Percentiles rank a stretch among this genome's conserved stretches.
phyloP scores from a whole-genome alignment of 2,113 vertebrate species.

The Origma solitaria region DNA sequence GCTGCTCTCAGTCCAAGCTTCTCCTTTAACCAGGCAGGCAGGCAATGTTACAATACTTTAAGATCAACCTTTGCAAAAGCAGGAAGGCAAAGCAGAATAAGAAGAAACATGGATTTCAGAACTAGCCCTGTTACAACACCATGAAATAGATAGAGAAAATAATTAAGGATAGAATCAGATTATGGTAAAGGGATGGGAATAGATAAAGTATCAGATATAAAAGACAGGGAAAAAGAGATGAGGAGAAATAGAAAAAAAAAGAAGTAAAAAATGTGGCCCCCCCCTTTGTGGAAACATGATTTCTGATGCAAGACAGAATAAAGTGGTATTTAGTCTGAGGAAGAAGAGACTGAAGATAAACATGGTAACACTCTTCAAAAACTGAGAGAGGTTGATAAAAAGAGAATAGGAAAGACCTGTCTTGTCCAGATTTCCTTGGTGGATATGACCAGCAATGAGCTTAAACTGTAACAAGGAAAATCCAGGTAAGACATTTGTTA shows the following conservation, averaged over 20 bases:
- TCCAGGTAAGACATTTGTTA: background rate
- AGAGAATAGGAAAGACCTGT: background rate
- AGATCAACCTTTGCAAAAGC: background rate
- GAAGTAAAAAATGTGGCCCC: background rate
- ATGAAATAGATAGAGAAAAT: background rate
- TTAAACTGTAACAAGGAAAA: background rate
- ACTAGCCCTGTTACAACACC: background rate
- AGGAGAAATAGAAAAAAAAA: background rate
- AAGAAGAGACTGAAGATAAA: background rate
- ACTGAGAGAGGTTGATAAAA: background rate
- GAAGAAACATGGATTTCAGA: background rate
- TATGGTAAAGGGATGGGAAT: background rate
- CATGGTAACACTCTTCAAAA: background rate
- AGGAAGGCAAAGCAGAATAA: background rate
- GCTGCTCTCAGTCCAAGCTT: rapidly evolving
- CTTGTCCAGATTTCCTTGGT: background rate
- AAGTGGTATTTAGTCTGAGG: background rate
- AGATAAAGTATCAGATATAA: background rate
- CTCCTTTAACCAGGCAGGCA: background rate
- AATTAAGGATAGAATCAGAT: background rate
- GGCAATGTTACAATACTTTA: background rate
- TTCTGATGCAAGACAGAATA: background rate
- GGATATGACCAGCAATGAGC: background rate
- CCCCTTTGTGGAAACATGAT: background rate
- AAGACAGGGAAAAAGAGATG: background rate